Evolutionary conservation across 1,140 invertebrate species (phyloP).

Genomic region (Formica exsecta): DNA sequence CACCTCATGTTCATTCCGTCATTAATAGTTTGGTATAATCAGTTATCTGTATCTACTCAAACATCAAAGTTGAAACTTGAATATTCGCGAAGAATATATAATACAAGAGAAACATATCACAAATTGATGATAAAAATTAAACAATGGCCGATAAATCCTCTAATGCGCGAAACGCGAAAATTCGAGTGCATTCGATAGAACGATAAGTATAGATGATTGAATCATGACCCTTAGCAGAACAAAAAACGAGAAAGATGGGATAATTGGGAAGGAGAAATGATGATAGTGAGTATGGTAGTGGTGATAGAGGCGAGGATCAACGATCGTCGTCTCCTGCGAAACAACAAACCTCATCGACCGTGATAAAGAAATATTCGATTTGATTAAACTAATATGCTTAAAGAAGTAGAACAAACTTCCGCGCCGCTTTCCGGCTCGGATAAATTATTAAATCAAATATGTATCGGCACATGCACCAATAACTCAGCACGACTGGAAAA

Average conservation of each 20-base stretch:
- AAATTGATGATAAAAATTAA: neutral
- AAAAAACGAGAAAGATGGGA: neutral
- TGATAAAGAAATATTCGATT: constrained; percentile 64
- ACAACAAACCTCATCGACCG: constrained; percentile 57
- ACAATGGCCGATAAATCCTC: constrained; percentile 31
- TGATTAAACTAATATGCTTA: constrained; percentile 72
- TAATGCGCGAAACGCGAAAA: constrained; percentile 65
- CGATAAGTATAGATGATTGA: constrained; percentile 54
- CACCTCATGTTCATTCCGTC: neutral
- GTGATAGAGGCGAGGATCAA: neutral
- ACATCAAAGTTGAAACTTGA: neutral
- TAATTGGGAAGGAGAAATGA: neutral
- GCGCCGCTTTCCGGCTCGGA: constrained; percentile 66
- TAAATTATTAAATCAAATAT: constrained; percentile 89
- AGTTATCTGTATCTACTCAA: neutral
- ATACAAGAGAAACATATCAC: constrained; percentile 12
- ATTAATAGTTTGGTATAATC: neutral
- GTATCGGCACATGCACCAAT: constrained; percentile 92
- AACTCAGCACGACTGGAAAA: constrained; percentile 91
- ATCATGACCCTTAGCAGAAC: neutral
- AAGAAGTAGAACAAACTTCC: constrained; percentile 75
- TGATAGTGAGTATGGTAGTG: neutral
- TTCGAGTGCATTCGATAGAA: constrained; percentile 42
- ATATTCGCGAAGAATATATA: neutral
- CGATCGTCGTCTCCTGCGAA: neutral